phyloP scores from a whole-genome alignment of 2,113 vertebrate species.

The Alectura lathami region DNA sequence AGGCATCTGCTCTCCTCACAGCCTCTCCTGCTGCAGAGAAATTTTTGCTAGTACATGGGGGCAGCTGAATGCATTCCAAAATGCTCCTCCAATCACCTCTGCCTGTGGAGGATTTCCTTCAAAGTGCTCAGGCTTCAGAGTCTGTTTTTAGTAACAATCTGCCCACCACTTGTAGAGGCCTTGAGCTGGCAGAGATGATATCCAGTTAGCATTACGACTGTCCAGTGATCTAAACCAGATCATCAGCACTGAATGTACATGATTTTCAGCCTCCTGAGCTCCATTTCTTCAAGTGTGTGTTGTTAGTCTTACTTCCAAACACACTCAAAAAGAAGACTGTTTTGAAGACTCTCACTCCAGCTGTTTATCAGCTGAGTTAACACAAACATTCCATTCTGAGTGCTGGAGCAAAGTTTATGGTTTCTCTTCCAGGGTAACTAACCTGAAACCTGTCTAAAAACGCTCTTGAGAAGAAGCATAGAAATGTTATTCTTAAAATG shows the following conservation, averaged over 20 bases:
- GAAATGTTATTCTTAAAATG: background rate
- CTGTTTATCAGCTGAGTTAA: conserved; percentile 54
- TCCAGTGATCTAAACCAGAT: background rate
- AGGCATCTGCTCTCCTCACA: background rate
- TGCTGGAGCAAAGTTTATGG: conserved; percentile 30
- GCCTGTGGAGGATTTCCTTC: background rate
- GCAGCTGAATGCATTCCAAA: background rate
- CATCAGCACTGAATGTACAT: background rate
- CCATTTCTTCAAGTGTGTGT: conserved; percentile 26
- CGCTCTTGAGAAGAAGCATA: background rate
- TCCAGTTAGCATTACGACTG: background rate
- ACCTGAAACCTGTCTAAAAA: conserved; percentile 25
- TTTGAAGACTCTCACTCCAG: conserved; percentile 49
- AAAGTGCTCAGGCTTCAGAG: background rate
- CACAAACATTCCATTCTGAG: conserved; percentile 31
- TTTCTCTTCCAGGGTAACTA: background rate
- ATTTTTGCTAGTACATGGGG: fast-evolving
- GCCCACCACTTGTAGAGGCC: background rate
- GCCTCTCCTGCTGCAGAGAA: background rate
- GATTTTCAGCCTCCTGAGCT: conserved; percentile 32
- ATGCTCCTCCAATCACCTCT: background rate
- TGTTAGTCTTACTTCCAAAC: background rate
- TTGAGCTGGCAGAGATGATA: background rate
- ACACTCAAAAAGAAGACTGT: background rate
- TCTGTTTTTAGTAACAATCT: background rate